A percentile compares a stretch with the other conserved stretches of the same genome.
Evolutionary conservation across 2,888 invertebrate genomes (phyloP).

Genomic region (Adelognathus sp.): DNA sequence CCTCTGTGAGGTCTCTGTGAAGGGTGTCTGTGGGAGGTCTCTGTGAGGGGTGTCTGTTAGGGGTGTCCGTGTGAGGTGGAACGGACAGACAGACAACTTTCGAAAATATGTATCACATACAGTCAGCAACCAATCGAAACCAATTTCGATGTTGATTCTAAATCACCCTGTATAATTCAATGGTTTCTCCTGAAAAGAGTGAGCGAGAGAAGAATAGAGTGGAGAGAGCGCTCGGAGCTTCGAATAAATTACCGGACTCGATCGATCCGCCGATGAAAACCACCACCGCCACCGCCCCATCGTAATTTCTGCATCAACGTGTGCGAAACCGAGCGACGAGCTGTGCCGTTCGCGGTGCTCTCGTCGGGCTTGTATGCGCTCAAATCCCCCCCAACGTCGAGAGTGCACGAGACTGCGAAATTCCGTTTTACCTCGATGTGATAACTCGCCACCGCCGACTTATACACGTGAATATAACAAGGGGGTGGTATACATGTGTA

Average conservation of each 20-base stretch:
- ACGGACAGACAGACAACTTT: no score
- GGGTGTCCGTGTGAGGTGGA: no score
- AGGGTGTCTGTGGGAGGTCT: no score
- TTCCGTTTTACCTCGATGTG: slow-evolving; percentile 45
- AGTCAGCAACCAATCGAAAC: no score
- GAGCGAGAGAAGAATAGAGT: slow-evolving; percentile 26
- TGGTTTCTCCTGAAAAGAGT: slow-evolving; percentile 29
- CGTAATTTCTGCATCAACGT: slow-evolving; percentile 59
- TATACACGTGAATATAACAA: slow-evolving; percentile 16
- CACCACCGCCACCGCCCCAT: slow-evolving; percentile 45
- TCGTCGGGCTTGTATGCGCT: slow-evolving; percentile 16
- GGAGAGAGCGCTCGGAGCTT: slow-evolving; percentile 47
- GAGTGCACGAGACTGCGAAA: slow-evolving; percentile 35
- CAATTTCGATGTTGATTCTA: no score
- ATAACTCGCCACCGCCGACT: slow-evolving; percentile 39
- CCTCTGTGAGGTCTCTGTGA: no score
- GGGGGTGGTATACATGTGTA: background rate
- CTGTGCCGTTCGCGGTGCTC: slow-evolving; percentile 34
- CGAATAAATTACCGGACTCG: slow-evolving; percentile 67
- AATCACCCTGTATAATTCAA: slow-evolving; percentile 21
- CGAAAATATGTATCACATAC: background rate
- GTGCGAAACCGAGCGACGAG: slow-evolving; percentile 47
- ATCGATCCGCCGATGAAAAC: slow-evolving; percentile 63
- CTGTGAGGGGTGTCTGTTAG: no score
- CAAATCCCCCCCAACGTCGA: slow-evolving; percentile 11